A percentile compares a stretch with the other conserved stretches of the same genome.
Evolutionary conservation across 2,888 invertebrate species (phyloP).

Genomic region (Ectropis crepuscularia): DNA sequence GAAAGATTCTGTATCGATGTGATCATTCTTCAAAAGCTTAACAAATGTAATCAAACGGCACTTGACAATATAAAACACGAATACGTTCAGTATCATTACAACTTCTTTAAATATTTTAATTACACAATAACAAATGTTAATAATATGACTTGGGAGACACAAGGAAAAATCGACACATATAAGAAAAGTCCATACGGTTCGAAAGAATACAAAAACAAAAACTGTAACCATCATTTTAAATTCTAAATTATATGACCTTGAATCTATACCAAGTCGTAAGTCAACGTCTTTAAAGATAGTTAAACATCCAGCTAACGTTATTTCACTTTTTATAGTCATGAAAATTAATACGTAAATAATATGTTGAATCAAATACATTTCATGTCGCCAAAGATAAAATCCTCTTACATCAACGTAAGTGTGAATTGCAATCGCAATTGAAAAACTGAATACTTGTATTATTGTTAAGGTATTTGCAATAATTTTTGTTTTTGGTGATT

Average conservation of each 20-base stretch:
- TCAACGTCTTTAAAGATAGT: neutral
- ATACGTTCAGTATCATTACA: neutral
- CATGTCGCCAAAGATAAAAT: neutral
- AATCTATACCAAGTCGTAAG: neutral
- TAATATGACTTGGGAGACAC: neutral
- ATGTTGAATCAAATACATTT: neutral
- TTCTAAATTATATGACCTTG: neutral
- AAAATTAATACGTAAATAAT: neutral
- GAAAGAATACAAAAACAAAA: neutral
- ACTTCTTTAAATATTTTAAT: neutral
- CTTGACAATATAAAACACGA: conserved; percentile 7
- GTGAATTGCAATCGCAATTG: neutral
- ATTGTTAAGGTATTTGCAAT: too few relatives aligned
- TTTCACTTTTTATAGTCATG: conserved; percentile 4
- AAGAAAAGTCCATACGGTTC: neutral
- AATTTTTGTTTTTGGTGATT: too few relatives aligned
- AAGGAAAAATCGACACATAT: neutral
- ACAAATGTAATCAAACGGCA: neutral
- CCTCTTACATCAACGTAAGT: neutral
- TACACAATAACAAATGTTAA: neutral
- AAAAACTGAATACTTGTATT: neutral
- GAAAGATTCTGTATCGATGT: neutral
- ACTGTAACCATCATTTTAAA: neutral
- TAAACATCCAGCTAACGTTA: conserved; percentile 1
- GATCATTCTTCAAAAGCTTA: neutral